Evolutionary conservation across 2,113 vertebrate genomes (phyloP), one percentile per base, ranked within the genome.

Genomic region (Ptychochromis oligacanthus): DNA sequence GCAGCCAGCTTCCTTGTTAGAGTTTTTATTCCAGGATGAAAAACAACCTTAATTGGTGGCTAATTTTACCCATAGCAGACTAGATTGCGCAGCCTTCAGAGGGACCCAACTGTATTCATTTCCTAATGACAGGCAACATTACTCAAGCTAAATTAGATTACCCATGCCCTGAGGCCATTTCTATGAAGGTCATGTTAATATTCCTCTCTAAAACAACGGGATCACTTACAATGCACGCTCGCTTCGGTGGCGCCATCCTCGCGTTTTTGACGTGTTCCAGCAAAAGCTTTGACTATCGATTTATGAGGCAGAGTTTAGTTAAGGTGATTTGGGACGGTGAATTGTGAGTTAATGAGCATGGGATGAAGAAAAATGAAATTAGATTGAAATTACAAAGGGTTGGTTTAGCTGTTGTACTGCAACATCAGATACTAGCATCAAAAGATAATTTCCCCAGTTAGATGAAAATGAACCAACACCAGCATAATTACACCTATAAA

Each of bases 141-240:
- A 94, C 91, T 94, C 91, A 89, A 86, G 74, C 67, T 80, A 91
- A 95, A 95, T 94, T 87, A 92, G 93, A 94, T 92, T 88, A 85
- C 67, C 86, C 60, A 31, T 75, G 83, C 87, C 94, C 91, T 20
- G 17, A 80, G 85, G 95, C 85, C 76, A 58, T 88, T 82, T 88
- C 62, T 87, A 86, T 89, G 90, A 94, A 92, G 94, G 90, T 91
- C 84, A 88, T 65, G 83, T 91, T 92, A 88, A 93, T 93, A 91
- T 84, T 83, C 82, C 59, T 81, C 84, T 84, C 78, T 82, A 24
- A 81, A 87, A 90, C 76, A 79, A 77, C 36, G 38, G 34, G 40
- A 80, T 76, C 56, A 13, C 43, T 77, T 60, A 20, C 24, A 24
- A 12, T 2, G 3, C 58, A 0, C 17, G 11, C 38, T 80, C 1